phyloP scores from a whole-genome alignment of 1,140 invertebrate species.

The Mactra quadrangularis region DNA sequence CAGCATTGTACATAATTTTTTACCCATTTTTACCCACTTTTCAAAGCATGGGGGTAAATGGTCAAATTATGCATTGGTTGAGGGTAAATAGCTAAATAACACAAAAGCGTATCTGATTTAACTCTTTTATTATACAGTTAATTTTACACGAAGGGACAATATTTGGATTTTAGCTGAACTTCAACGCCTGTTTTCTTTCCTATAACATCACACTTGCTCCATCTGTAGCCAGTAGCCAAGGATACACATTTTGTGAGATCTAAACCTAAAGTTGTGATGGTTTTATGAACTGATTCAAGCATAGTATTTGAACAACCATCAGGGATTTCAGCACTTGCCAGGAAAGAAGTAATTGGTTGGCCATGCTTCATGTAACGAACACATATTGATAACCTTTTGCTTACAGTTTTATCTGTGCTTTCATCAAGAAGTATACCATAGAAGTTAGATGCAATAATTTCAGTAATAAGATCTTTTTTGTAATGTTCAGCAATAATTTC shows the following conservation, averaged over 20 bases:
- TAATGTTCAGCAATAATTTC: not conserved
- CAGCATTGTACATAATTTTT: no score
- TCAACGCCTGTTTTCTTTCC: not conserved
- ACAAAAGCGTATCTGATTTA: no score
- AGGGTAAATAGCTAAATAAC: no score
- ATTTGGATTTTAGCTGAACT: slow-evolving; percentile 4
- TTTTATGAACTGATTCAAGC: not conserved
- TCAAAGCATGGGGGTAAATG: no score
- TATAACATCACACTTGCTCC: slow-evolving; percentile 17
- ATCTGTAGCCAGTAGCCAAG: not conserved
- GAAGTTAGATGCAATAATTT: not conserved
- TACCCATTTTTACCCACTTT: no score
- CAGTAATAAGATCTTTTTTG: slow-evolving; percentile 7
- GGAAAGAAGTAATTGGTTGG: not conserved
- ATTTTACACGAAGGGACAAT: not conserved
- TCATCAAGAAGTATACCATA: slow-evolving; percentile 25
- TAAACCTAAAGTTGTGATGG: not conserved
- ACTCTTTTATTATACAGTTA: no score
- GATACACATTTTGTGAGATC: slow-evolving; percentile 16
- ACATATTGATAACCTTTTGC: slow-evolving; percentile 10
- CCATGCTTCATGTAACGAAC: slow-evolving; percentile 86
- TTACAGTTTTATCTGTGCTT: slow-evolving; percentile 17
- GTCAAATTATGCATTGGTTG: no score
- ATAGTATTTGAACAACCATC: not conserved
- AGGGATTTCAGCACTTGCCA: not conserved